A percentile compares a stretch with the other conserved stretches of the same genome.
phyloP scores from a whole-genome alignment of 1,140 invertebrate genomes.

The Gryllus bimaculatus region DNA sequence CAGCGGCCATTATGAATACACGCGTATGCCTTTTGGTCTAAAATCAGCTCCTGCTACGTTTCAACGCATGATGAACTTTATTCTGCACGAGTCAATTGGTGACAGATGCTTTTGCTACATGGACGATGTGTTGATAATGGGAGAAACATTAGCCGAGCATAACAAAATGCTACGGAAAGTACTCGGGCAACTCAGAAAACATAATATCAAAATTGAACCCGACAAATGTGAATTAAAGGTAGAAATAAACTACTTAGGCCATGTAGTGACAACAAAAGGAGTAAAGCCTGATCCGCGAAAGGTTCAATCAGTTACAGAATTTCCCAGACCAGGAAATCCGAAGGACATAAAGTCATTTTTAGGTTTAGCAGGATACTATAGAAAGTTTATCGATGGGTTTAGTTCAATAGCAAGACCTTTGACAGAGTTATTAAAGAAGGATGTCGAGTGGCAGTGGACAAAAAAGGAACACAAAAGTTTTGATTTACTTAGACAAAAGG shows the following conservation, averaged over 20 bases:
- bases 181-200: constrained; percentile 13
- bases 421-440: constrained; percentile 15
- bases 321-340: constrained; percentile 24
- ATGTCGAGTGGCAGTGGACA: background rate
- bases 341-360: constrained; percentile 26
- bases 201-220: constrained; percentile 26
- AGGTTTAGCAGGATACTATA: constrained; percentile 26
- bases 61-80: constrained; percentile 26
- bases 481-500: constrained; percentile 16
- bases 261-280: constrained; percentile 24
- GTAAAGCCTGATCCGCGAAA: constrained; percentile 16
- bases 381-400: constrained; percentile 13
- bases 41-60: constrained; percentile 32
- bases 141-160: no score
- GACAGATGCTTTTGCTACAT: no score
- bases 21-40: constrained; percentile 31
- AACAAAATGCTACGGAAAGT: no score
- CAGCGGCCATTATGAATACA: constrained; percentile 31
- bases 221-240: constrained; percentile 28
- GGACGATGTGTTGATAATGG: no score
- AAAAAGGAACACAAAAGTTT: constrained; percentile 9
- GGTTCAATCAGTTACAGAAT: constrained; percentile 20
- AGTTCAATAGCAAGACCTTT: constrained; percentile 9
- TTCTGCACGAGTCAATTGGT: no score
- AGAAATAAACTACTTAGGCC: constrained; percentile 27